Evolutionary conservation across 2,797 vertebrate species (phyloP), one percentile per base, ranked within the genome.

Genomic region (Myotis pilosus): DNA sequence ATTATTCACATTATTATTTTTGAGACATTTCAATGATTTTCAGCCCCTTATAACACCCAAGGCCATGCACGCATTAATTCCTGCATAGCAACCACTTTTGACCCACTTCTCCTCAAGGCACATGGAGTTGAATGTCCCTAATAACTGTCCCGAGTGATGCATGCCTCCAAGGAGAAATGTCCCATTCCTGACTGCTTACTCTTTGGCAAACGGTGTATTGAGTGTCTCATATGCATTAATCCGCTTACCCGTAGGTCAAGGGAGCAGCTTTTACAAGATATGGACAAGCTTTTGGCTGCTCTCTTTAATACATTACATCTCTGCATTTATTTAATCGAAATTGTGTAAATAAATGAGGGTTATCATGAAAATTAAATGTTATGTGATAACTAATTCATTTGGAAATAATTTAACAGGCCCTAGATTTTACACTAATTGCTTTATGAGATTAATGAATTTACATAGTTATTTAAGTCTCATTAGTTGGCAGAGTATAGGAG

Each of bases 401-500:
- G 89, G 96, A 95, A 98, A 97, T 97, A 96, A 97, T 98, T 98
- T 98, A 98, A 94, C 97, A 97, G 97, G 96, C 92, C 92, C 96
- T 97, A 95, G 92, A 95, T 97, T 97, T 98, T 97, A 97, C 96
- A 98, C 96, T 98, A 98, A 98, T 98, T 98, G 94, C 97, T 96
- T 97, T 97, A 94, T 22, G 75, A 97, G 97, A 98, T 98, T 98
- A 98, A 98, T 98, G 96, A 97, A 98, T 98, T 98, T 98, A 88
- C 96, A 97, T 97, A 97, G 96, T 96, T 97, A 74, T 94, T 97
- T 84, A 95, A 97, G 95, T 92, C 90, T 97, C 87, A 22, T 97
- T 97, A 95, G 95, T 98, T 98, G 97, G 91, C 95, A 95, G 87
- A 94, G 88, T 51, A 44, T 75, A 22, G 38, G 51, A 80, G 25